Evolutionary conservation across 1,140 invertebrate species (phyloP).

Genomic region (honey bee (Apis mellifera)): DNA sequence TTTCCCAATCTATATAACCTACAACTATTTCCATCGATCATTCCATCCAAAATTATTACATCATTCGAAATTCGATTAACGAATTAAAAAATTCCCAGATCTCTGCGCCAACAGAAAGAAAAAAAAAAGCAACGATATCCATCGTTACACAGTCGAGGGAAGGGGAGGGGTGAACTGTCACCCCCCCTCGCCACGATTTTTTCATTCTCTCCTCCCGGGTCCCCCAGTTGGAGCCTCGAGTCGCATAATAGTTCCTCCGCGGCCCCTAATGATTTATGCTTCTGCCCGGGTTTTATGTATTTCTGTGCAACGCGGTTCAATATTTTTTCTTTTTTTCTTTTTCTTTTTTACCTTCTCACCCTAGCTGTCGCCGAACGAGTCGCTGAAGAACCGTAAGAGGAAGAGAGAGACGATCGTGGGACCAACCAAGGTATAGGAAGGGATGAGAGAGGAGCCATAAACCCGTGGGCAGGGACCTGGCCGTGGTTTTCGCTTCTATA

Average conservation of each 20-base stretch:
- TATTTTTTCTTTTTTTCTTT: too few species aligned
- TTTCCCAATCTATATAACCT: too few species aligned
- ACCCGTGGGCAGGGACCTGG: conserved; percentile 50
- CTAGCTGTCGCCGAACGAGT: conserved; percentile 49
- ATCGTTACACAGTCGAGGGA: not conserved
- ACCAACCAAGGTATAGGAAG: not conserved
- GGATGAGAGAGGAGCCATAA: conserved; percentile 55
- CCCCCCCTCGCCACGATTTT: conserved; percentile 58
- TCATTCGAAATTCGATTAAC: not conserved
- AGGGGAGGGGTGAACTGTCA: conserved; percentile 11
- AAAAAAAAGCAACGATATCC: not conserved
- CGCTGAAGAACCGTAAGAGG: conserved; percentile 30
- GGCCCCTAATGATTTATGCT: conserved; percentile 78
- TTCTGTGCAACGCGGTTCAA: conserved; percentile 75
- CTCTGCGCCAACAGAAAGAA: not conserved
- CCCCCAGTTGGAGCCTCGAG: conserved; percentile 61
- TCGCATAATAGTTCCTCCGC: conserved; percentile 77
- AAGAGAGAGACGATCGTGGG: conserved; percentile 29
- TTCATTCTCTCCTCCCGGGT: conserved; percentile 34
- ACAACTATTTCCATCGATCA: too few species aligned
- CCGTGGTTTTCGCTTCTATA: conserved; percentile 51
- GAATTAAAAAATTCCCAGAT: conserved; percentile 14
- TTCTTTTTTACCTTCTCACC: conserved; percentile 78
- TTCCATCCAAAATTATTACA: too few species aligned
- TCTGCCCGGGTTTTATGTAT: conserved; percentile 77